Evolutionary conservation across 2,888 invertebrate genomes (phyloP).

Genomic region (Limulus polyphemus): DNA sequence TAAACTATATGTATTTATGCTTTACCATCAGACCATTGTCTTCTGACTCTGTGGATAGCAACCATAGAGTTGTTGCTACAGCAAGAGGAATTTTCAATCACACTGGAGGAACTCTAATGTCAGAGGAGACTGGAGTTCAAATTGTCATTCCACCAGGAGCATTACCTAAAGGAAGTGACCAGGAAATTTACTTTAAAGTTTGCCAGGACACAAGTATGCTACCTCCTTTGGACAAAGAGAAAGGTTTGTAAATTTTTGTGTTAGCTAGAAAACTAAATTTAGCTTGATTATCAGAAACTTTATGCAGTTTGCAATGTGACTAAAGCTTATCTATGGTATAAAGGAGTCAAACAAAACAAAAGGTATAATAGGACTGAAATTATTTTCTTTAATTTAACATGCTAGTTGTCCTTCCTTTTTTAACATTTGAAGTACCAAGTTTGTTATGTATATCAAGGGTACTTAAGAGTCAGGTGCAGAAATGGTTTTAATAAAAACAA

Average conservation of each 20-base stretch:
- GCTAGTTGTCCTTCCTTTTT: too few species aligned
- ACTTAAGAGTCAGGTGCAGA: too few species aligned
- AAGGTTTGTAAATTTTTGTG: constrained; percentile 48
- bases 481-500: too few species aligned
- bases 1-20: neutral
- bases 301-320: too few species aligned
- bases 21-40: constrained; percentile 1
- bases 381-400: too few species aligned
- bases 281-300: too few species aligned
- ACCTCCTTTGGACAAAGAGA: constrained; percentile 77
- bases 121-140: constrained; percentile 80
- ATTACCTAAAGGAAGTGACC: constrained; percentile 62
- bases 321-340: too few species aligned
- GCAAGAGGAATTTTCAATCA: constrained; percentile 52
- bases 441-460: too few species aligned
- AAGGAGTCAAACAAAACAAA: too few species aligned
- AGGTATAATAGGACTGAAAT: too few species aligned
- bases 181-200: constrained; percentile 80
- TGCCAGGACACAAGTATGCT: constrained; percentile 52
- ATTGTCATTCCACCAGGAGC: constrained; percentile 78
- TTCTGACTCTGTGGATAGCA: constrained; percentile 20
- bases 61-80: constrained; percentile 31
- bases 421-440: too few species aligned
- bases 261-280: too few species aligned
- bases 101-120: constrained; percentile 67